Evolutionary conservation across 2,888 invertebrate species (phyloP).

Genomic region (Drosophila rellima): DNA sequence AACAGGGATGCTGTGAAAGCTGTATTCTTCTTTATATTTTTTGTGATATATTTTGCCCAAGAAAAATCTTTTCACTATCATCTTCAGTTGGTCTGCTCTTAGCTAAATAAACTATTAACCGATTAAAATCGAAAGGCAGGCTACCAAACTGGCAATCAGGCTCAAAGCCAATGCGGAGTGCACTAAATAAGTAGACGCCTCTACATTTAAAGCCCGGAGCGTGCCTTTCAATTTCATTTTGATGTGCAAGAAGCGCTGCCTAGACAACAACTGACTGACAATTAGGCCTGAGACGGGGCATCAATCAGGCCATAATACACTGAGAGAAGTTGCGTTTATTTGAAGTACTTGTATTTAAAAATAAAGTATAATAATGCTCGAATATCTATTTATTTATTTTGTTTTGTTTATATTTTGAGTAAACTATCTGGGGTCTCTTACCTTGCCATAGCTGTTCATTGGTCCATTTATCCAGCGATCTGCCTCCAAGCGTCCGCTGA

Average conservation of each 20-base stretch:
- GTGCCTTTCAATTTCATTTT: constrained; percentile 74
- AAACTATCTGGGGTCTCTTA: constrained; percentile 64
- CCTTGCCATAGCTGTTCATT: constrained; percentile 86
- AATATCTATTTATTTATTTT: background rate
- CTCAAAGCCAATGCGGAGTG: constrained; percentile 34
- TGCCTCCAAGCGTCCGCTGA: constrained; percentile 86
- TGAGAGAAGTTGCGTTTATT: constrained; percentile 5
- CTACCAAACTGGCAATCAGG: constrained; percentile 68
- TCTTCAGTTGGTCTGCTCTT: background rate
- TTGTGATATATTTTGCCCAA: no score
- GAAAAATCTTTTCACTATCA: constrained; percentile 15
- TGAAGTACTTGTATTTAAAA: background rate
- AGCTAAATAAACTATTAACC: constrained; percentile 81
- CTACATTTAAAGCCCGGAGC: constrained; percentile 50
- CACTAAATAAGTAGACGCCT: constrained; percentile 75
- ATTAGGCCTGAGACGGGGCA: constrained; percentile 49
- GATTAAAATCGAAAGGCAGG: constrained; percentile 73
- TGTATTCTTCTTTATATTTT: background rate
- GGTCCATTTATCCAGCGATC: constrained; percentile 86
- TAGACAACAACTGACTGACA: constrained; percentile 29
- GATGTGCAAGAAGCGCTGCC: constrained; percentile 20
- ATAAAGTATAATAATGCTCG: background rate
- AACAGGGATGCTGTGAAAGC: no score
- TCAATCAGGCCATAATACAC: constrained; percentile 61
- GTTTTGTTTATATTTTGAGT: no score